Evolutionary conservation across 2,113 vertebrate genomes (phyloP), one percentile per base, ranked within the genome.

Genomic region (Anhinga rufa): DNA sequence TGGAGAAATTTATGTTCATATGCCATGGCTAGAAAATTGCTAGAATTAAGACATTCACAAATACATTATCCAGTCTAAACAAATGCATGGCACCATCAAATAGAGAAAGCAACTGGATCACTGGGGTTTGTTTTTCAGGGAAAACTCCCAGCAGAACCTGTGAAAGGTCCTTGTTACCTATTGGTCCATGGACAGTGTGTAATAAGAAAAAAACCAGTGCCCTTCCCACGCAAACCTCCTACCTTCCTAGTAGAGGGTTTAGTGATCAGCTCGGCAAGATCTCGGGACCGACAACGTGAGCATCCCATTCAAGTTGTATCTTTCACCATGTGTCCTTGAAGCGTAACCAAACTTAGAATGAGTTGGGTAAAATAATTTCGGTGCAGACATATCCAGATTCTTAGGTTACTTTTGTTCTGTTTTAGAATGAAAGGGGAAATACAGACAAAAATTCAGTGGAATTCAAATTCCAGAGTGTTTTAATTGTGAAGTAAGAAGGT

Each of bases 261-360:
- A 49, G 75, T 22, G 55, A 90, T 88, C 71, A 86, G 64, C 60
- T 80, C 81, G 88, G 83, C 80, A 95, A 78, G 90, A 54, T 46
- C 51, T 90, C 0, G 3, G 76, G 48, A 68, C 86, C 0, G 0
- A 38, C 32, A 66, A 26, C 70, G 57, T 1, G 4, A 90, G 64
- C 55, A 48, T 46, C 82, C 66, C 55, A 29, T 58, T 88, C 38
- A 52, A 61, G 76, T 18, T 68, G 12, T 13, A 12, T 64, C 58
- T 64, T 80, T 75, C 75, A 16, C 40, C 2, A 2, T 1, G 1
- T 4, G 25, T 22, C 48, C 65, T 54, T 79, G 64, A 78, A 78
- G 34, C 0, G 0, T 44, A 90, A 70, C 38, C 64, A 74, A 82
- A 64, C 48, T 32, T 28, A 4, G 16, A 80, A 34, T 6, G 40